These are phyloP conservation scores for Thecocarcelia acutangulata DNA, from an alignment of 2,888 invertebrate species.

Conservation along the genomic window DNA sequence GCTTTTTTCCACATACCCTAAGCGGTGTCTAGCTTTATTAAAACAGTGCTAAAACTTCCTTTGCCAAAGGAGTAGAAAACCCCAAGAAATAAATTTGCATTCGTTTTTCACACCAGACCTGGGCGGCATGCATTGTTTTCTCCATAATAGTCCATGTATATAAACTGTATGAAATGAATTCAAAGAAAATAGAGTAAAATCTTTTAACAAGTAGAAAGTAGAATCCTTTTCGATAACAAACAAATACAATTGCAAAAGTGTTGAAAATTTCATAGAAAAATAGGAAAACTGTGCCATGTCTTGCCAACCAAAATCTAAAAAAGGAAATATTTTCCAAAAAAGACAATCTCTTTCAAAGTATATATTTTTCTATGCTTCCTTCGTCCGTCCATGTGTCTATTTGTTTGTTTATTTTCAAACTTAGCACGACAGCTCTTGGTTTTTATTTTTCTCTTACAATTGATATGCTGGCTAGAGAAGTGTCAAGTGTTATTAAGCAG, in stretches of 20 bases:
- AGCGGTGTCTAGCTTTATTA: slow-evolving; percentile 5
- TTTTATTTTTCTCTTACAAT: not conserved
- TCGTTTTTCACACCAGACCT: not conserved
- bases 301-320: not conserved
- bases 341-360: not conserved
- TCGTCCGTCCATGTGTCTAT: not conserved
- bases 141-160: too few species aligned
- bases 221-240: too few species aligned
- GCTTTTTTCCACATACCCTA: not conserved
- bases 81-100: not conserved
- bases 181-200: too few species aligned
- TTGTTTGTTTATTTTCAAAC: slow-evolving; percentile 2
- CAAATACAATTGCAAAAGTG: too few species aligned
- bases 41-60: not conserved
- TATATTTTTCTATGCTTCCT: not conserved
- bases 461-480: slow-evolving; percentile 23
- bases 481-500: slow-evolving; percentile 25
- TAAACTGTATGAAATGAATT: too few species aligned
- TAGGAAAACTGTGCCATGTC: not conserved
- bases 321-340: not conserved
- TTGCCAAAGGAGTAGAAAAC: not conserved
- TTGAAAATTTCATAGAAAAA: not conserved
- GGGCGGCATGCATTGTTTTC: not conserved
- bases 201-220: too few species aligned
- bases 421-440: slow-evolving; percentile 6